Percentiles rank a stretch among this genome's conserved stretches.
phyloP scores from a whole-genome alignment of 2,113 vertebrate species.

The Rhombomys opimus region DNA sequence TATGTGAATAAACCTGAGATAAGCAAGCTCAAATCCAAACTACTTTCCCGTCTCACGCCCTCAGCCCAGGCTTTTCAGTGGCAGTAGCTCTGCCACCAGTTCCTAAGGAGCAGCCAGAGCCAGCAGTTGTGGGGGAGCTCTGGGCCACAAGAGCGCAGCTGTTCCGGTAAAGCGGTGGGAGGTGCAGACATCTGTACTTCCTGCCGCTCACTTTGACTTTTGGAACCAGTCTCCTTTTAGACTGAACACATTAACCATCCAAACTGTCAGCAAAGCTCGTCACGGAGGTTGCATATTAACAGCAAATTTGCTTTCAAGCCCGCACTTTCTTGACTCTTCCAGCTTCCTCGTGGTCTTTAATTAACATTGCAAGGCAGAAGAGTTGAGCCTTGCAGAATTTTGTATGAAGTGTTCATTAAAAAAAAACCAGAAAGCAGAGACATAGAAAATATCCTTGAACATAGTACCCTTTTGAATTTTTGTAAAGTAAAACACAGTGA shows the following conservation, averaged over 20 bases:
- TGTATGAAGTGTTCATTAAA: neutral
- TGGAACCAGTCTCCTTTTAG: neutral
- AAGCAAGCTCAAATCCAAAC: accelerated
- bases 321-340: neutral
- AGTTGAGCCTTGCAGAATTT: slow-evolving; percentile 2
- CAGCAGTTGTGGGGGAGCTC: neutral
- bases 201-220: neutral
- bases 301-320: neutral
- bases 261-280: neutral
- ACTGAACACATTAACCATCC: neutral
- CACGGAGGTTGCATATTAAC: neutral
- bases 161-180: accelerated
- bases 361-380: neutral
- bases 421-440: slow-evolving; percentile 20
- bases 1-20: accelerated
- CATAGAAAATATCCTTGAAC: slow-evolving; percentile 29
- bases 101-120: neutral
- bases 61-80: accelerated
- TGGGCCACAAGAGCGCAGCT: neutral
- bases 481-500: slow-evolving; percentile 25
- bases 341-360: neutral
- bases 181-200: accelerated
- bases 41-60: neutral
- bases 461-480: slow-evolving; percentile 31
- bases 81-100: accelerated